Conservation (phyloP, 2,888 invertebrate genomes). For the Heliothis peltigera region DNA sequence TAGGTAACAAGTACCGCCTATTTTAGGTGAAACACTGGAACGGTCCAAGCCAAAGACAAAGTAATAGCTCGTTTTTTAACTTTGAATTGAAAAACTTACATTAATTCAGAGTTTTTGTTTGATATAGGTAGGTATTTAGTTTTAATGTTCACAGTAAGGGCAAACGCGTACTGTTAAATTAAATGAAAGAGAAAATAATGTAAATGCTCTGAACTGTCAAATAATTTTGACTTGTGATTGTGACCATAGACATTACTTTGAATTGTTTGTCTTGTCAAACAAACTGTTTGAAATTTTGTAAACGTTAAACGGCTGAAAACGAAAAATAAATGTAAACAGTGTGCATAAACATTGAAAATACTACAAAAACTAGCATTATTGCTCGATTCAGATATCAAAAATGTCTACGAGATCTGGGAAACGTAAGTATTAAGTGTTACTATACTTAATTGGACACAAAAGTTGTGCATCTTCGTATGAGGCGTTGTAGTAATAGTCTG, state of each 20-base stretch:
- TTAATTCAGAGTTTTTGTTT: no score
- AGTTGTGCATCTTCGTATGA: not conserved
- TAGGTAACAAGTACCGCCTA: no score
- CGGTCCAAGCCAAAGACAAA: no score
- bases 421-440: conserved; percentile 74
- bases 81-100: no score
- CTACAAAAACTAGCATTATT: conserved; percentile 4
- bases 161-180: no score
- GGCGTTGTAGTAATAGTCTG: conserved; percentile 8
- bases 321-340: conserved; percentile 57
- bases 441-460: not conserved
- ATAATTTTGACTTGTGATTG: no score
- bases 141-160: no score
- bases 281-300: conserved; percentile 61
- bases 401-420: conserved; percentile 87
- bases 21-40: no score
- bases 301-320: conserved; percentile 66
- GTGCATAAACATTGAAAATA: conserved; percentile 25
- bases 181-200: no score
- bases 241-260: not conserved
- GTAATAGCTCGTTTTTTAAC: no score
- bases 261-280: conserved; percentile 15
- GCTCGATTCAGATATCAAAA: conserved; percentile 16
- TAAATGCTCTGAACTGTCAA: no score
- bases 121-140: no score